Evolutionary conservation across 2,113 vertebrate species (phyloP).

Genomic region (Passer montanus): DNA sequence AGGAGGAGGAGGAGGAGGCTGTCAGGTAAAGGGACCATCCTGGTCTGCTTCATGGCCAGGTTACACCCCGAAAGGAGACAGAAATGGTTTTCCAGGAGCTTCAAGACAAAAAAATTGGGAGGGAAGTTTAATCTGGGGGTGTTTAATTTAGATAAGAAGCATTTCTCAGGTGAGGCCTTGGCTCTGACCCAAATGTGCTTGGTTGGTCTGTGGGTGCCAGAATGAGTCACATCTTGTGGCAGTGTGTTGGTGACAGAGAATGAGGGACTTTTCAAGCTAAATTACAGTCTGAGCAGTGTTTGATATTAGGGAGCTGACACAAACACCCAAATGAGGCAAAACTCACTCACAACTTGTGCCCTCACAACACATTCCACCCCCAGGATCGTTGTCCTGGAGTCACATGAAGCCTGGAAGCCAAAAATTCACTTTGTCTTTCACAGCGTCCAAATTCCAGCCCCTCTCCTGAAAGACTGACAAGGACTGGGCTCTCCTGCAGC

Average conservation of each 20-base stretch:
- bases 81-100: background rate
- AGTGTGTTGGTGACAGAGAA: background rate
- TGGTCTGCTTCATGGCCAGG: background rate
- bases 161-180: background rate
- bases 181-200: background rate
- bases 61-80: background rate
- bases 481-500: background rate
- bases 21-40: constrained; percentile 53
- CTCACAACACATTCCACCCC: background rate
- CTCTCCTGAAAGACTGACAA: background rate
- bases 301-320: background rate
- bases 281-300: background rate
- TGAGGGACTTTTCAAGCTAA: background rate
- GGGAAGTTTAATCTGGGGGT: background rate
- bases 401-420: background rate
- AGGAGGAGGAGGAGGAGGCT: background rate
- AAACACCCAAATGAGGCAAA: background rate
- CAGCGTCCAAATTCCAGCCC: background rate
- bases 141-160: background rate
- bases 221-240: background rate
- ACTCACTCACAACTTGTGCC: background rate
- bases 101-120: background rate
- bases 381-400: accelerated
- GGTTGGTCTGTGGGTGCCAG: background rate
- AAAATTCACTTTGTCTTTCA: background rate